Percentiles rank a stretch among this genome's conserved stretches.
phyloP scores from a whole-genome alignment of 1,140 invertebrate genomes.

The Aphidius ervi region DNA sequence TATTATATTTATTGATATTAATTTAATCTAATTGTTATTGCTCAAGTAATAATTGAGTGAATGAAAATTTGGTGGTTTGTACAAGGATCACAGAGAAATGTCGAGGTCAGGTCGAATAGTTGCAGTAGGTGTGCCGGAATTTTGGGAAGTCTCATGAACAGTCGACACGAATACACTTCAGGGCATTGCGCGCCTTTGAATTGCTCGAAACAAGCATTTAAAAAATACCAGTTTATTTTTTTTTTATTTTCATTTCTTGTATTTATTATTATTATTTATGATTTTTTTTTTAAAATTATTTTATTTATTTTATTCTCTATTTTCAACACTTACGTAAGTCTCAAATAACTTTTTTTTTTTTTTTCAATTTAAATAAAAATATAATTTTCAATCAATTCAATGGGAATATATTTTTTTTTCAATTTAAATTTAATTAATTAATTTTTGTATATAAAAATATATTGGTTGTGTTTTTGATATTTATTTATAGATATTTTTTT shows the following conservation, averaged over 20 bases:
- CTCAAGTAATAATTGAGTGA: no score
- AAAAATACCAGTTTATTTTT: conserved; percentile 8
- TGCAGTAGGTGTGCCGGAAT: conserved; percentile 7
- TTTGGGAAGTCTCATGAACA: not conserved
- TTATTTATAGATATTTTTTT: no score
- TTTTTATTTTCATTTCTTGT: not conserved
- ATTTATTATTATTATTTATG: not conserved
- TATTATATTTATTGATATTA: no score
- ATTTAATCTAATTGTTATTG: no score
- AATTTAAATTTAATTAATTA: no score
- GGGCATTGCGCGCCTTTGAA: not conserved
- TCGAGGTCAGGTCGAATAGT: not conserved
- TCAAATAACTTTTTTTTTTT: no score
- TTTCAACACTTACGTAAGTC: no score
- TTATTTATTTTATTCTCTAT: not conserved
- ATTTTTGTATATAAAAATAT: no score
- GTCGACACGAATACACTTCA: not conserved
- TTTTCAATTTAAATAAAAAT: no score
- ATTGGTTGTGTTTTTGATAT: no score
- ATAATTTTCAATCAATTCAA: no score
- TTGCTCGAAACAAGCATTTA: not conserved
- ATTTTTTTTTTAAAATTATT: not conserved
- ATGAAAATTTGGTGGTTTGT: not conserved
- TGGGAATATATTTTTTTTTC: no score
- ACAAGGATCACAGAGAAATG: not conserved